phyloP scores from a whole-genome alignment of 92 coral and sea anemone species.

The Galaxea fascicularis region DNA sequence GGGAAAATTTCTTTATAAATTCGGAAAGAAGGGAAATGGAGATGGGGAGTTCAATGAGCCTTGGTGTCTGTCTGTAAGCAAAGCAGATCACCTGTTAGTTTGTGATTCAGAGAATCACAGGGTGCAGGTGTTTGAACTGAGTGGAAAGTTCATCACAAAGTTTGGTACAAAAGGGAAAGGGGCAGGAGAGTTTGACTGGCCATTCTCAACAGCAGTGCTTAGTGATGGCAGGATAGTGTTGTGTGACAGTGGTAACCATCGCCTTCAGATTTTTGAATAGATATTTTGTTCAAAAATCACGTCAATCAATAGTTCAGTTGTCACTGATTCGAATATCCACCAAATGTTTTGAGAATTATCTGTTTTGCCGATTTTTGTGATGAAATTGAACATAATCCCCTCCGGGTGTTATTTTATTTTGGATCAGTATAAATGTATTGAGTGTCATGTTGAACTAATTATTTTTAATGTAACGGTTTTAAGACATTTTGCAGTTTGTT shows the following conservation, averaged over 20 bases:
- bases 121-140: conserved; percentile 4
- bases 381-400: too few relatives aligned
- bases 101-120: conserved; percentile 11
- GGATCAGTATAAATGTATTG: too few relatives aligned
- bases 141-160: conserved; percentile 5
- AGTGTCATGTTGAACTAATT: too few relatives aligned
- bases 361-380: too few relatives aligned
- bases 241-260: not conserved
- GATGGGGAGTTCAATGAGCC: conserved; percentile 4
- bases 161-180: not conserved
- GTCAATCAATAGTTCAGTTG: too few relatives aligned
- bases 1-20: conserved; percentile 19
- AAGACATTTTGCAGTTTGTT: too few relatives aligned
- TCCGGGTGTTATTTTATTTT: too few relatives aligned
- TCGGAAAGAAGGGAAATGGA: conserved; percentile 3
- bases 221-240: conserved; percentile 12
- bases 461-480: too few relatives aligned
- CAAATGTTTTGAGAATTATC: too few relatives aligned
- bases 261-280: not conserved
- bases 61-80: not conserved
- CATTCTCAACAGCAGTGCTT: conserved; percentile 17
- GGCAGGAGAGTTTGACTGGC: not conserved
- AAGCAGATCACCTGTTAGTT: conserved; percentile 11
- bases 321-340: too few relatives aligned
- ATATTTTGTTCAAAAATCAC: not conserved